Evolutionary conservation across 2,113 vertebrate genomes (phyloP), one percentile per base, ranked within the genome.

Genomic region (Agapornis roseicollis): DNA sequence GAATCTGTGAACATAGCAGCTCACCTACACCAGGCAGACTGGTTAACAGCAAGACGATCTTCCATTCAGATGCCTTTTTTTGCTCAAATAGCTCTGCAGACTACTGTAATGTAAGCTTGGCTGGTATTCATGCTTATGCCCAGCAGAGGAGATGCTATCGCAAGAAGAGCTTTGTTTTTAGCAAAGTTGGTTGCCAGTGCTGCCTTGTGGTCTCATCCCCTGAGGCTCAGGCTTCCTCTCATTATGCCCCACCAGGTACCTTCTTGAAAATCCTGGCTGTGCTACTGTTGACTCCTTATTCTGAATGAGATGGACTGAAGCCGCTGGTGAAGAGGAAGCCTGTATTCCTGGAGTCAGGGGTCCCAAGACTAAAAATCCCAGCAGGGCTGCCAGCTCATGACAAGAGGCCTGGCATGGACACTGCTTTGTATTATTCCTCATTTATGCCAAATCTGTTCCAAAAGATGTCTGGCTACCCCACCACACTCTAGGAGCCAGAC

Each of bases 381-480:
- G 65, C 49, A 68, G 61, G 1, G 1, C 39, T 1, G 1, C 10
- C 0, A 0, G 41, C 24, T 28, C 16, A 63, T 22, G 37, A 61
- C 58, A 88, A 80, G 72, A 76, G 70, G 31, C 49, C 77, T 96
- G 90, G 88, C 85, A 33, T 15, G 25, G 77, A 33, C 29, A 7
- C 56, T 63, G 73, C 65, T 58, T 83, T 53, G 94, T 53, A 79
- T 96, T 86, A 61, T 74, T 84, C 63, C 56, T 86, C 83, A 35
- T 94, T 92, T 88, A 65, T 81, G 58, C 73, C 90, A 90, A 56
- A 80, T 61, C 52, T 50, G 28, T 94, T 96, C 80, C 80, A 86
- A 95, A 73, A 93, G 85, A 61, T 46, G 66, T 33, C 70, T 96
- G 93, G 93, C 94, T 92, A 23, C 19, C 46, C 11, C 11, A 39